phyloP scores from a whole-genome alignment of 2,888 invertebrate genomes.

The Apamea anceps region DNA sequence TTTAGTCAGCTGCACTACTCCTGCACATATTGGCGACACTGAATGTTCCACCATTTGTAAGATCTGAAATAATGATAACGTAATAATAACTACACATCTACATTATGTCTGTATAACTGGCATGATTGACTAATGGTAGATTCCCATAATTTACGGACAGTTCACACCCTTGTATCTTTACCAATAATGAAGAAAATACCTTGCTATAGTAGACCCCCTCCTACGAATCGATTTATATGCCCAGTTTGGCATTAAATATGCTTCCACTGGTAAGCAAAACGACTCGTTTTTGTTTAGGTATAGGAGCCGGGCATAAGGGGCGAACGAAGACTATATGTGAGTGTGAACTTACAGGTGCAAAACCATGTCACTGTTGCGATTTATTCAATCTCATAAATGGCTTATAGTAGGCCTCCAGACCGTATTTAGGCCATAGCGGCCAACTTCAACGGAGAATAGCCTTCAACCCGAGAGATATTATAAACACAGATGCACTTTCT shows the following conservation, averaged over 20 bases:
- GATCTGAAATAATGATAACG: slow-evolving; percentile 87
- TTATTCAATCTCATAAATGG: too few relatives aligned
- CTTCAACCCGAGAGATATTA: too few relatives aligned
- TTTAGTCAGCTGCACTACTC: slow-evolving; percentile 92
- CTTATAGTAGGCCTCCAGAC: not conserved
- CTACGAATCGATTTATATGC: not conserved
- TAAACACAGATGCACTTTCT: too few relatives aligned
- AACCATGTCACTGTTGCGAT: not conserved
- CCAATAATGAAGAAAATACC: too few relatives aligned
- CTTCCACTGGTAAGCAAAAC: too few relatives aligned
- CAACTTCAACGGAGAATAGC: not conserved
- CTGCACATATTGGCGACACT: slow-evolving; percentile 92
- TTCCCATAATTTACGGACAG: not conserved
- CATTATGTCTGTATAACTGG: not conserved
- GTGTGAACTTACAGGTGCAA: not conserved
- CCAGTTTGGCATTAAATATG: not conserved
- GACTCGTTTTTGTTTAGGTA: too few relatives aligned
- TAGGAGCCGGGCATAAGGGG: not conserved
- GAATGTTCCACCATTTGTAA: slow-evolving; percentile 94
- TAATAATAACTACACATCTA: not conserved
- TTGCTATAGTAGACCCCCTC: fast-evolving
- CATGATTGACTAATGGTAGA: not conserved
- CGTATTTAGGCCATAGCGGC: not conserved
- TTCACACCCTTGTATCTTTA: not conserved
- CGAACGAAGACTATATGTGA: not conserved